Conservation (phyloP, 2,888 invertebrate genomes). For the Apodemia duryi region DNA sequence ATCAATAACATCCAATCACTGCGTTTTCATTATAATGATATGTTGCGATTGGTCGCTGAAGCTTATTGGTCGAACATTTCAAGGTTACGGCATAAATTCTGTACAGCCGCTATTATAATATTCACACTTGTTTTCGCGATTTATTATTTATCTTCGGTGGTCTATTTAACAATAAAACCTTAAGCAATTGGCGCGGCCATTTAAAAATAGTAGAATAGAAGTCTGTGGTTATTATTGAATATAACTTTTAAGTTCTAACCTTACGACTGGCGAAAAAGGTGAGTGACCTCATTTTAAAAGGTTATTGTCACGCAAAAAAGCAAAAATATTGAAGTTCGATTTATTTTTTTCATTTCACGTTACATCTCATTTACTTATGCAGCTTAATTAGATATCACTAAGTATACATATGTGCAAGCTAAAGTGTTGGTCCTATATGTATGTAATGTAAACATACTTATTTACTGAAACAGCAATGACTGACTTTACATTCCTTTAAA, state of each 20-base stretch:
- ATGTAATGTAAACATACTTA: no score
- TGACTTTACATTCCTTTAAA: no score
- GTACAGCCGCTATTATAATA: conserved; percentile 1
- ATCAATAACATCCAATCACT: background rate
- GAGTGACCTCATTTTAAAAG: conserved; percentile 47
- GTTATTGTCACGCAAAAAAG: conserved; percentile 41
- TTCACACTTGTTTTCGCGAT: background rate
- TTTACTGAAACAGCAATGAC: no score
- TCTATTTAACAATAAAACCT: background rate
- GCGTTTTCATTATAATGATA: background rate
- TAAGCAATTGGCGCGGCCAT: background rate
- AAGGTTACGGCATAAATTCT: background rate
- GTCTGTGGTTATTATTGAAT: background rate
- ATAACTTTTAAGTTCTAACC: background rate
- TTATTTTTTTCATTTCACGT: background rate
- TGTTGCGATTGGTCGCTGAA: background rate
- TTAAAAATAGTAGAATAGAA: background rate
- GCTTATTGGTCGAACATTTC: background rate
- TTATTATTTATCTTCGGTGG: background rate
- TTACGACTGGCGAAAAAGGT: conserved; percentile 36
- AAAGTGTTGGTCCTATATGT: no score
- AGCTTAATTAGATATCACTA: no score
- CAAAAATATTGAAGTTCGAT: conserved; percentile 22
- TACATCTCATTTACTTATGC: no score
- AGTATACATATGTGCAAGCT: no score